Evolutionary conservation across 2,113 vertebrate species (phyloP).

Genomic region (Silurus meridionalis): DNA sequence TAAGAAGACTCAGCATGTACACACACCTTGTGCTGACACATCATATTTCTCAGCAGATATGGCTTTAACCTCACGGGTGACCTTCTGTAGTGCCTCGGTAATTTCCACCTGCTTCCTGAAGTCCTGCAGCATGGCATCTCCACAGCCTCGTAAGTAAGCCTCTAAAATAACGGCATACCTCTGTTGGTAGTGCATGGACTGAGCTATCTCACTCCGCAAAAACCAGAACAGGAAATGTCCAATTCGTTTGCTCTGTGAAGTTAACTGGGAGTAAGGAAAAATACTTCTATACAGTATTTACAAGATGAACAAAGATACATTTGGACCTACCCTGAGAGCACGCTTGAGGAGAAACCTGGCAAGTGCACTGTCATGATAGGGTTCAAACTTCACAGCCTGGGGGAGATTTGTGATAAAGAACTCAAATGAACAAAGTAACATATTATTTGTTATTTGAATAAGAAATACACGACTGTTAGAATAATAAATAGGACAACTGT

Average conservation of each 20-base stretch:
- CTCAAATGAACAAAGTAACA: not conserved
- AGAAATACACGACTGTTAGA: not conserved
- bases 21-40: conserved; percentile 89
- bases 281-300: not conserved
- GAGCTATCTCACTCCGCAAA: conserved; percentile 96
- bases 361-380: conserved; percentile 94
- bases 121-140: conserved; percentile 88
- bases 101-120: conserved; percentile 91
- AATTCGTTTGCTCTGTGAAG: conserved; percentile 88
- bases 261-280: not conserved
- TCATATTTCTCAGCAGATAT: conserved; percentile 94
- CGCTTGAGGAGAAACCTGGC: conserved; percentile 93
- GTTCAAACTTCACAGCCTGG: conserved; percentile 98
- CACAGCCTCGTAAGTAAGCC: conserved; percentile 92
- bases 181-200: conserved; percentile 97
- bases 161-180: conserved; percentile 93
- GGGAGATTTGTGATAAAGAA: not conserved
- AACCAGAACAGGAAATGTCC: conserved; percentile 99
- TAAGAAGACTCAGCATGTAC: not conserved
- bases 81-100: conserved; percentile 89
- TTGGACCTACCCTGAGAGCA: conserved; percentile 83
- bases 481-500: not conserved
- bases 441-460: not conserved
- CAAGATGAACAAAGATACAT: not conserved
- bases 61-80: conserved; percentile 90